These are phyloP conservation scores for Carlito syrichta DNA, from an alignment of 2,113 vertebrate genomes.

Conservation along the genomic window DNA sequence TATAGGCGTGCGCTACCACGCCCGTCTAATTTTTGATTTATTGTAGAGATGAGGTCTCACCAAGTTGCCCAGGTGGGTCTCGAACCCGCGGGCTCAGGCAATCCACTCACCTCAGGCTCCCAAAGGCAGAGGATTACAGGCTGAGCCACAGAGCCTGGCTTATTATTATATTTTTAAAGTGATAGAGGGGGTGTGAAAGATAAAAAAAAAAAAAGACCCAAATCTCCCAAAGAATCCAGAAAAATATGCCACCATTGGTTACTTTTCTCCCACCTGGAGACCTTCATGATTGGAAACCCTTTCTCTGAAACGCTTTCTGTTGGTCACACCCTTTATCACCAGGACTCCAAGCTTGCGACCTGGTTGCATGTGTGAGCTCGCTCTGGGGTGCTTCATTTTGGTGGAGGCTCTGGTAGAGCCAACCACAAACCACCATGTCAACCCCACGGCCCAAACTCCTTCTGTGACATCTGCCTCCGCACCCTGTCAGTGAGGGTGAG, in stretches of 20 bases:
- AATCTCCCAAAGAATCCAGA: neutral
- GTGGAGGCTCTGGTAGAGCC: neutral
- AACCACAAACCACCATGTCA: slow-evolving; percentile 32
- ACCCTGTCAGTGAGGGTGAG: no score
- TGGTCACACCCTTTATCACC: no score
- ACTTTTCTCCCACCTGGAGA: neutral
- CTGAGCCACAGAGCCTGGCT: no score
- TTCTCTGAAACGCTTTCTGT: neutral
- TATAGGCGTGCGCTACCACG: no score
- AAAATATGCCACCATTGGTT: neutral
- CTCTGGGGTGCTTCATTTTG: neutral
- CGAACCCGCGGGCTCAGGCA: no score
- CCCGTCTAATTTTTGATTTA: no score
- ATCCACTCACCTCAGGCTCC: no score
- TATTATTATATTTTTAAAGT: neutral
- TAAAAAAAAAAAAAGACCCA: neutral
- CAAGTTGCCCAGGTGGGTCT: no score
- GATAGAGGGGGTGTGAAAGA: neutral
- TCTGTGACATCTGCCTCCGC: no score
- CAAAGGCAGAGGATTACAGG: no score
- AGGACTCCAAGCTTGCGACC: neutral
- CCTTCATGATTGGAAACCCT: fast-evolving
- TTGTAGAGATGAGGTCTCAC: no score
- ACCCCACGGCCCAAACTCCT: no score
- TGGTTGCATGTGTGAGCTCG: fast-evolving